Evolutionary conservation across 2,888 invertebrate species (phyloP).

Genomic region (Leptopilina myrica): DNA sequence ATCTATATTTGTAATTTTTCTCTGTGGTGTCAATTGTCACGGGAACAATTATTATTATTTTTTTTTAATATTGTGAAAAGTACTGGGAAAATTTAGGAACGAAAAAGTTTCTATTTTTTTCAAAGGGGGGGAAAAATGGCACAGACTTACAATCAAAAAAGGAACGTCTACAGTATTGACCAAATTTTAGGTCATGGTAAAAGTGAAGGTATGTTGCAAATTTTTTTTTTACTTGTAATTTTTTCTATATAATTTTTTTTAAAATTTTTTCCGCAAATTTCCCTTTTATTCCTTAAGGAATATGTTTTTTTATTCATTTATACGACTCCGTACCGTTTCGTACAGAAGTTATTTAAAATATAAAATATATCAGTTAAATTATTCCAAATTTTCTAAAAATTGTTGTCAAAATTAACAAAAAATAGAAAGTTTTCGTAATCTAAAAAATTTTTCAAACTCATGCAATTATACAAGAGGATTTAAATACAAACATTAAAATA

Average conservation of each 20-base stretch:
- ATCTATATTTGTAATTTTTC: slow-evolving; percentile 21
- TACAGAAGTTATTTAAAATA: too few species aligned
- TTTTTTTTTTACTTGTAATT: not conserved
- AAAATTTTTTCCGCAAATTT: too few species aligned
- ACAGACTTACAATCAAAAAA: slow-evolving; percentile 75
- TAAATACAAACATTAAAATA: too few species aligned
- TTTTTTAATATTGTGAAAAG: not conserved
- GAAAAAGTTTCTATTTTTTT: not conserved
- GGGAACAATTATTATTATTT: slow-evolving; percentile 16
- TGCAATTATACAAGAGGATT: too few species aligned
- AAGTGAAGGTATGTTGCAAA: slow-evolving; percentile 68
- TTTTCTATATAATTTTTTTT: not conserved
- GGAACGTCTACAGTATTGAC: slow-evolving; percentile 77
- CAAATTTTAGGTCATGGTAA: slow-evolving; percentile 76
- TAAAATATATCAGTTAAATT: too few species aligned
- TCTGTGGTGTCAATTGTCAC: not conserved
- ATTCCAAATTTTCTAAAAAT: too few species aligned
- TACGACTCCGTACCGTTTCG: too few species aligned
- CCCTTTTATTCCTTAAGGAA: too few species aligned
- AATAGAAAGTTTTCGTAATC: not conserved
- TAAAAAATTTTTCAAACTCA: too few species aligned
- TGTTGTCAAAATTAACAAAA: not conserved
- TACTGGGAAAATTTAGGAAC: not conserved
- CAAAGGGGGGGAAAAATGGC: slow-evolving; percentile 63
- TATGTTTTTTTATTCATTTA: too few species aligned